These are phyloP conservation scores for Diadegma fenestrale DNA, from an alignment of 2,888 invertebrate species.

Conservation along the genomic window DNA sequence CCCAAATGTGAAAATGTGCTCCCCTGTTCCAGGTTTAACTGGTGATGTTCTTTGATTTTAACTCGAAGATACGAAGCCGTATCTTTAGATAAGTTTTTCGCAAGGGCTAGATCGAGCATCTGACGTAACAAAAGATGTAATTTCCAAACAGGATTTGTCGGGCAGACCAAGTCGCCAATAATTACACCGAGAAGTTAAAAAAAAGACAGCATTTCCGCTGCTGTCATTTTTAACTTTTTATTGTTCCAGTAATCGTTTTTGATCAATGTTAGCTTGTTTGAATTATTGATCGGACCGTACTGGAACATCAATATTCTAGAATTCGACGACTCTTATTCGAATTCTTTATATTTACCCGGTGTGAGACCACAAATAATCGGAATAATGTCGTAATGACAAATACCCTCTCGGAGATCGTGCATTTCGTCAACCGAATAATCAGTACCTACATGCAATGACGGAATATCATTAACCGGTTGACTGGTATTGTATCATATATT, in stretches of 20 bases:
- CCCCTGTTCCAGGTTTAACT: no score
- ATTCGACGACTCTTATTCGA: constrained; percentile 62
- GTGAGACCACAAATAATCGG: constrained; percentile 30
- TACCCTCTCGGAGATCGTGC: constrained; percentile 47
- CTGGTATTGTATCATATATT: no score
- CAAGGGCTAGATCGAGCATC: constrained; percentile 40
- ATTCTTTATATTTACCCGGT: constrained; percentile 43
- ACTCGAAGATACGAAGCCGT: constrained; percentile 8
- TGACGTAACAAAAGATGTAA: constrained; percentile 44
- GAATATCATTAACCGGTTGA: constrained; percentile 28
- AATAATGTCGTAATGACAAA: constrained; percentile 44
- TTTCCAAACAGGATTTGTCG: constrained; percentile 34
- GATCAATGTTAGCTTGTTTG: constrained; percentile 66
- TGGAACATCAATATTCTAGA: constrained; percentile 61
- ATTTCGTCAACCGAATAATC: constrained; percentile 36
- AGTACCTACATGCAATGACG: constrained; percentile 21
- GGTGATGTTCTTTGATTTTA: constrained; percentile 41
- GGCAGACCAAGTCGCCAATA: constrained; percentile 67
- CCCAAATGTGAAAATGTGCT: no score
- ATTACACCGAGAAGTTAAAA: constrained; percentile 65
- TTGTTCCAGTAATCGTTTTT: constrained; percentile 54
- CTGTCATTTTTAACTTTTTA: constrained; percentile 69
- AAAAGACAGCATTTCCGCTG: constrained; percentile 69
- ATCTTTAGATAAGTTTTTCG: constrained; percentile 24
- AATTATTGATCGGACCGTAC: constrained; percentile 55